A percentile compares a stretch with the other conserved stretches of the same genome.
phyloP scores from a whole-genome alignment of 2,797 vertebrate species.

The Hozukius guyotensis region DNA sequence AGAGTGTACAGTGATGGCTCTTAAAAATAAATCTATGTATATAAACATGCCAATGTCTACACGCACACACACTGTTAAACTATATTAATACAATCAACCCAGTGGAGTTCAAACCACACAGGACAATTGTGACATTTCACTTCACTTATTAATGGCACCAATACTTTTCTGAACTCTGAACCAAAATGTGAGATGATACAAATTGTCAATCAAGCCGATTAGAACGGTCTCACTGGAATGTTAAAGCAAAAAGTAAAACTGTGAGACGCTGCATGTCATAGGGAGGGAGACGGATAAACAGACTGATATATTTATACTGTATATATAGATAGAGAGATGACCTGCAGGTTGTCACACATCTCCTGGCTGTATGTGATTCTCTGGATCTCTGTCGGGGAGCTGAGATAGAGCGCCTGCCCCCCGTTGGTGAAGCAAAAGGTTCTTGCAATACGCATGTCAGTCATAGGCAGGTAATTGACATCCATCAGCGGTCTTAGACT shows the following conservation, averaged over 20 bases:
- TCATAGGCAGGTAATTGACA: constrained; percentile 94
- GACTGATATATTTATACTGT: not conserved
- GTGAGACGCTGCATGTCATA: not conserved
- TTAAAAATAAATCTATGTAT: constrained; percentile 9
- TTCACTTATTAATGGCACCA: constrained; percentile 34
- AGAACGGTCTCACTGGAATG: not conserved
- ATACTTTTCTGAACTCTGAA: not conserved
- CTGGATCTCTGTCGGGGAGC: constrained; percentile 98
- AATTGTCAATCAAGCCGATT: not conserved
- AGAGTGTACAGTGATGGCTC: not conserved
- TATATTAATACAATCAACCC: constrained; percentile 31
- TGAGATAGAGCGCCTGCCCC: constrained; percentile 95
- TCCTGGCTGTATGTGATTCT: constrained; percentile 98
- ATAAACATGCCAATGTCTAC: not conserved
- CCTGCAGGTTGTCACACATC: constrained; percentile 98
- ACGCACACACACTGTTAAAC: not conserved
- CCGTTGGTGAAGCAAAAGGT: constrained; percentile 97
- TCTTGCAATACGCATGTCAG: constrained; percentile 98
- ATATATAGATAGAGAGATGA: constrained; percentile 42
- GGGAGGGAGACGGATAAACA: not conserved
- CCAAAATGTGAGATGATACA: not conserved
- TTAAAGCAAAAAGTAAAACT: not conserved
- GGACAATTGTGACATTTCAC: constrained; percentile 70
- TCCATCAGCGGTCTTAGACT: constrained; percentile 97
- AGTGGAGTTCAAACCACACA: constrained; percentile 56